Base-by-base conservation (phyloP, 2,113 vertebrate species). In the Cyprinodon tularosa region DNA sequence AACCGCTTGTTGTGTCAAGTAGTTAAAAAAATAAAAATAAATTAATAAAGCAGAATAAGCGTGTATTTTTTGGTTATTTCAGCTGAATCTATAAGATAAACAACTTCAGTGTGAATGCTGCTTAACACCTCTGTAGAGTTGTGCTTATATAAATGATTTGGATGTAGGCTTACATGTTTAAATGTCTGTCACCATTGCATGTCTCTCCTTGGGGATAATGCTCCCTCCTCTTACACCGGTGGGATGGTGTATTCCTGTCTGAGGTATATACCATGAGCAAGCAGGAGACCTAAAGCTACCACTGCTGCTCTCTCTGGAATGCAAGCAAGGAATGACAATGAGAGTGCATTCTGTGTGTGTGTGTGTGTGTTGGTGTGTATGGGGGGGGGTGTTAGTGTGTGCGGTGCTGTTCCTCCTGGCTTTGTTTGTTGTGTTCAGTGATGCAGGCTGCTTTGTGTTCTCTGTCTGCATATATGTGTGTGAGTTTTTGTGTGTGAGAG, bases 341-440 rank as follows among this genome's bases (percentile, higher is more conserved):
- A 91, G 89, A 89, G 76, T 90, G 88, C 70, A 74, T 59, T 82
- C 17, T 77, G 82, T 78, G 80, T 74, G 76, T 62, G 74, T 79
- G 77, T 78, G 84, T 69, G 78, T 37, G 65, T 77, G 65, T 77
- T 74, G 73, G 72, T 74, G 84, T 59, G 77, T 44, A 44, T 82
- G 82, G 77, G 74, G 57, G 68, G 65, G 68, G 50, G 64, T 67
- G 68, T 79, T 70, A 79, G 80, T 75, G 78, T 73, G 80, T 66
- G 78, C 29, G 65, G 48, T 82, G 66, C 80, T 86, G 89, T 89
- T 89, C 73, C 82, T 91, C 82, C 90, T 88, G 86, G 90, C 90
- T 93, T 93, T 93, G 90, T 93, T 91, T 91, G 91, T 89, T 91
- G 83, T 89, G 90, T 85, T 92, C 91, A 89, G 84, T 93, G 90